phyloP scores from a whole-genome alignment of 2,888 invertebrate species.

The Synergus gifuensis region DNA sequence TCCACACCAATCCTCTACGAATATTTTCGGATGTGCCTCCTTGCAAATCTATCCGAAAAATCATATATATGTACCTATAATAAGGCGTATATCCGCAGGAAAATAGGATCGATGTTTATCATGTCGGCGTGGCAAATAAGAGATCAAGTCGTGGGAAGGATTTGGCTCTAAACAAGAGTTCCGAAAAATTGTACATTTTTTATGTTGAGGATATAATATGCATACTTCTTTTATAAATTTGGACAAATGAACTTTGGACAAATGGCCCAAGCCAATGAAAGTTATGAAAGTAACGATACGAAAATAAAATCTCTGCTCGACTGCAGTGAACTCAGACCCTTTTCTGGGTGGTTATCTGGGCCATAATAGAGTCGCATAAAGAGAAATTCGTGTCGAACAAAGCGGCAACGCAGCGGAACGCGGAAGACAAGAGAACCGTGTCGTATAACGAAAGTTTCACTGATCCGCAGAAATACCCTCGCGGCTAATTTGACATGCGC shows the following conservation, averaged over 20 bases:
- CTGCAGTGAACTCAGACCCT: conserved; percentile 27
- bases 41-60: conserved; percentile 16
- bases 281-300: not conserved
- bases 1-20: conserved; percentile 40
- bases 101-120: conserved; percentile 13
- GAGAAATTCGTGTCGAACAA: conserved; percentile 26
- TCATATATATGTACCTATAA: conserved; percentile 16
- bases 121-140: not conserved
- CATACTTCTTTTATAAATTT: too few relatives aligned
- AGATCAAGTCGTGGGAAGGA: not conserved
- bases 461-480: conserved; percentile 57
- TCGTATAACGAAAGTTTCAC: conserved; percentile 53
- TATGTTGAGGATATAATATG: too few relatives aligned
- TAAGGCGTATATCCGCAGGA: conserved; percentile 13
- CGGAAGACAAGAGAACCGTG: conserved; percentile 41
- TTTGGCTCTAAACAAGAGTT: not conserved
- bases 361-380: conserved; percentile 19
- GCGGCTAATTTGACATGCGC: conserved; percentile 61
- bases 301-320: conserved; percentile 31
- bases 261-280: not conserved
- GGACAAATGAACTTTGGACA: not conserved
- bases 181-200: too few relatives aligned
- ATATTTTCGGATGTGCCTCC: conserved; percentile 4
- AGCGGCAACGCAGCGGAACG: conserved; percentile 9
- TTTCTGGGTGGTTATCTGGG: conserved; percentile 21